Evolutionary conservation across 2,797 vertebrate species (phyloP).

Genomic region (Neosilurus hyrtlii): DNA sequence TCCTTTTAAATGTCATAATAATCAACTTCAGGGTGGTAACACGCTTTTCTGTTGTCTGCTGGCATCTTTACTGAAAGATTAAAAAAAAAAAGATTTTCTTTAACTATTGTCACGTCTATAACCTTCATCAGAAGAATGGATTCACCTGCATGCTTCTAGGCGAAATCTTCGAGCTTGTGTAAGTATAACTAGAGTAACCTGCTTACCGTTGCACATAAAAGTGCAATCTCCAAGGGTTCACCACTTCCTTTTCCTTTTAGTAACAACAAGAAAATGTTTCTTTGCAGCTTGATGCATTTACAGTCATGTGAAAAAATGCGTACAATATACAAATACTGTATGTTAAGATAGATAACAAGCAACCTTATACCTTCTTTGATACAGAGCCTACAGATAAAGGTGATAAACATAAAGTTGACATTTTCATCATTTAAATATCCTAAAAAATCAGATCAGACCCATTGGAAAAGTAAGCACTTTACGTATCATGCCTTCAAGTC

Average conservation of each 20-base stretch:
- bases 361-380: too few relatives aligned
- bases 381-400: too few relatives aligned
- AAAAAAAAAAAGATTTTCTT: slow-evolving; percentile 63
- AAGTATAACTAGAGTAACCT: slow-evolving; percentile 65
- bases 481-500: too few relatives aligned
- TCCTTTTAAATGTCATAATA: background rate
- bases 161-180: slow-evolving; percentile 97
- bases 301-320: background rate
- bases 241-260: slow-evolving; percentile 32
- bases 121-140: slow-evolving; percentile 98
- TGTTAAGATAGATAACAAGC: too few relatives aligned
- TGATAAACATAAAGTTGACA: too few relatives aligned
- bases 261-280: background rate
- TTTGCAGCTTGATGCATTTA: background rate
- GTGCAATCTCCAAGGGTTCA: background rate
- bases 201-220: background rate
- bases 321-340: too few relatives aligned
- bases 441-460: too few relatives aligned
- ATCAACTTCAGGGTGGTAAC: background rate
- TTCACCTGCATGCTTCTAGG: slow-evolving; percentile 97
- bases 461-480: too few relatives aligned
- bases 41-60: background rate
- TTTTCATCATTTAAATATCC: too few relatives aligned
- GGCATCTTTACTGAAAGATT: background rate
- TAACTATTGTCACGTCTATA: slow-evolving; percentile 88